Evolutionary conservation across 1,140 invertebrate species (phyloP).

Genomic region (Bursaphelenchus mucronatus): DNA sequence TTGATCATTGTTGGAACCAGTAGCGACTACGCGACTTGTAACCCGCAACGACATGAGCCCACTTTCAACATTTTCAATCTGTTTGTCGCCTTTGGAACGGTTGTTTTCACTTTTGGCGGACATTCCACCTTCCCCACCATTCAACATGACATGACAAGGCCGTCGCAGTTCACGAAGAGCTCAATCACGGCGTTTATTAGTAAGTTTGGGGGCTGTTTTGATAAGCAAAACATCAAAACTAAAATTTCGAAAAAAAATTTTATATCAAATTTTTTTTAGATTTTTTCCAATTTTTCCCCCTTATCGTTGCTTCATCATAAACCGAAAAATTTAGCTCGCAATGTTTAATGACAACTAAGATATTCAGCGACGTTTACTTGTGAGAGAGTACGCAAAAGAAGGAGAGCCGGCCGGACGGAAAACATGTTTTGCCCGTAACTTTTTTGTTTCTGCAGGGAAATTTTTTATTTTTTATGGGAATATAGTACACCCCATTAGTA

Average conservation of each 20-base stretch:
- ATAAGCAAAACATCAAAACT: background rate
- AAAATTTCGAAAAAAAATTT: conserved; percentile 2
- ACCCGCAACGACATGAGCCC: conserved; percentile 30
- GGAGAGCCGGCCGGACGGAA: too few species aligned
- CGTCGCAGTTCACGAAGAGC: conserved; percentile 57
- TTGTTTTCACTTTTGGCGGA: conserved; percentile 44
- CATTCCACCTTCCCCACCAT: conserved; percentile 39
- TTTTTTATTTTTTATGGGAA: too few species aligned
- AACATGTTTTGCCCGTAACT: too few species aligned
- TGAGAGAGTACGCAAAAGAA: too few species aligned
- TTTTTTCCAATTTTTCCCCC: too few species aligned
- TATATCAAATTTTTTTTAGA: conserved; percentile 6
- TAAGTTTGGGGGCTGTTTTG: conserved; percentile 1
- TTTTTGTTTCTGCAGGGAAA: too few species aligned
- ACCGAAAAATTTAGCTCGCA: too few species aligned
- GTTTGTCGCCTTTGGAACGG: conserved; percentile 61
- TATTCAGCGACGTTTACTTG: too few species aligned
- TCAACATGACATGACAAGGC: conserved; percentile 45
- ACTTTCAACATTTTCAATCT: conserved; percentile 53
- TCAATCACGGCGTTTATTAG: conserved; percentile 43
- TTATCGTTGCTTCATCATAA: too few species aligned
- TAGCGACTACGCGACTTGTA: conserved; percentile 37
- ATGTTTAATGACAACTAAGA: too few species aligned
- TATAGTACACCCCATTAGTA: too few species aligned
- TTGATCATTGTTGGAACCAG: conserved; percentile 48